Percentiles rank a stretch among this genome's conserved stretches.
These are phyloP conservation scores for Cossypha polioptera DNA, from an alignment of 2,797 vertebrate genomes.

Conservation along the genomic window DNA sequence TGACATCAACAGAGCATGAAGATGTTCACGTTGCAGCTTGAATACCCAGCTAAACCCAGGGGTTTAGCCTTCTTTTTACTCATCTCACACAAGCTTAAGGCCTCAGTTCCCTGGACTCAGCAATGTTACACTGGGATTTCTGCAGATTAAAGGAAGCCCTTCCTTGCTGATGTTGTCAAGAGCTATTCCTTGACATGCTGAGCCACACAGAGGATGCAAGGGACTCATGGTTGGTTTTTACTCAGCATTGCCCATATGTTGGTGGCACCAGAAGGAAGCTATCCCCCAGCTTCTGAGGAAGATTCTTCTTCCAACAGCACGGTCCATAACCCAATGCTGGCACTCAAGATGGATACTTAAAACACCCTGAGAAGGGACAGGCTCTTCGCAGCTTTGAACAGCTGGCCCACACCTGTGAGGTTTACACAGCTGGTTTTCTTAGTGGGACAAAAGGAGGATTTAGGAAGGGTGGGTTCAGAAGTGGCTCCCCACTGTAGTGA, in stretches of 20 bases:
- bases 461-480: not conserved
- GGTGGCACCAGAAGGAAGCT: not conserved
- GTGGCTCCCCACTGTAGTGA: not conserved
- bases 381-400: not conserved
- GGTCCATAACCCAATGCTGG: not conserved
- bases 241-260: not conserved
- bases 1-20: not conserved
- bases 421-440: not conserved
- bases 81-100: not conserved
- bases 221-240: rapidly evolving
- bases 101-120: not conserved
- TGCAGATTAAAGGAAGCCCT: not conserved
- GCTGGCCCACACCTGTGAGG: not conserved
- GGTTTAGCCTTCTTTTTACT: not conserved
- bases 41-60: not conserved
- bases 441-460: not conserved
- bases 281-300: not conserved
- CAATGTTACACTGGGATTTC: rapidly evolving
- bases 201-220: not conserved
- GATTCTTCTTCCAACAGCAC: not conserved
- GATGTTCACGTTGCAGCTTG: not conserved
- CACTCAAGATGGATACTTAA: not conserved
- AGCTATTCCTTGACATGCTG: not conserved
- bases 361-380: not conserved
- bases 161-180: not conserved